Percentiles rank a stretch among this genome's conserved stretches.
phyloP scores from a whole-genome alignment of 2,888 invertebrate species.

The Rhabditophanes sp. region DNA sequence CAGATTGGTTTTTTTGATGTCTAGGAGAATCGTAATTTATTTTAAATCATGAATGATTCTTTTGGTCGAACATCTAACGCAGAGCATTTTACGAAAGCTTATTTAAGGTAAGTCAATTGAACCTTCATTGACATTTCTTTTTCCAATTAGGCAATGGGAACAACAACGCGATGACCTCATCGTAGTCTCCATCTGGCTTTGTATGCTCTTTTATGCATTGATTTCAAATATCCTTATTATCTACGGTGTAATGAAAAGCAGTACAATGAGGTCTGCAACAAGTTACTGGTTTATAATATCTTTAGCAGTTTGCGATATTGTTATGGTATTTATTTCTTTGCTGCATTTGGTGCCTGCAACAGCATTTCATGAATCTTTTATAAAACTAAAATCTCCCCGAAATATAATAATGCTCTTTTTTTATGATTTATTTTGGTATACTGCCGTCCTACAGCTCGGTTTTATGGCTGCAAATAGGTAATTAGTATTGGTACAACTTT shows the following conservation, averaged over 20 bases:
- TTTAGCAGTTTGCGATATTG: constrained; percentile 32
- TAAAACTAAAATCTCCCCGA: constrained; percentile 19
- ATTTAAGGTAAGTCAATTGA: no score
- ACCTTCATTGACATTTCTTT: no score
- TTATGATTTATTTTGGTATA: constrained; percentile 42
- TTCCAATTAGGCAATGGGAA: constrained; percentile 20
- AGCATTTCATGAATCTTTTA: constrained; percentile 28
- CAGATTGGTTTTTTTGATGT: no score
- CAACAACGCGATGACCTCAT: constrained; percentile 30
- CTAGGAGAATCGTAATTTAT: no score
- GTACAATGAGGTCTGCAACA: constrained; percentile 28
- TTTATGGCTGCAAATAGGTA: constrained; percentile 39
- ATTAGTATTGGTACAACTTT: neutral
- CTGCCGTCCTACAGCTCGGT: constrained; percentile 36
- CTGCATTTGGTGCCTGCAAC: constrained; percentile 36
- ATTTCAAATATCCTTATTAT: constrained; percentile 31
- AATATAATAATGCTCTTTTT: constrained; percentile 36
- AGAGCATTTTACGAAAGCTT: no score
- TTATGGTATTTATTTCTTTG: constrained; percentile 33
- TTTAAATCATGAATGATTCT: no score
- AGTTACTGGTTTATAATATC: constrained; percentile 42
- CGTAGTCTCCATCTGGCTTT: constrained; percentile 29
- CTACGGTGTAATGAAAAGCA: constrained; percentile 24
- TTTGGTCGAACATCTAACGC: no score
- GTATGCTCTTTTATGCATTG: constrained; percentile 31